Evolutionary conservation across 2,797 vertebrate genomes (phyloP).

Genomic region (Acanthornis magna): DNA sequence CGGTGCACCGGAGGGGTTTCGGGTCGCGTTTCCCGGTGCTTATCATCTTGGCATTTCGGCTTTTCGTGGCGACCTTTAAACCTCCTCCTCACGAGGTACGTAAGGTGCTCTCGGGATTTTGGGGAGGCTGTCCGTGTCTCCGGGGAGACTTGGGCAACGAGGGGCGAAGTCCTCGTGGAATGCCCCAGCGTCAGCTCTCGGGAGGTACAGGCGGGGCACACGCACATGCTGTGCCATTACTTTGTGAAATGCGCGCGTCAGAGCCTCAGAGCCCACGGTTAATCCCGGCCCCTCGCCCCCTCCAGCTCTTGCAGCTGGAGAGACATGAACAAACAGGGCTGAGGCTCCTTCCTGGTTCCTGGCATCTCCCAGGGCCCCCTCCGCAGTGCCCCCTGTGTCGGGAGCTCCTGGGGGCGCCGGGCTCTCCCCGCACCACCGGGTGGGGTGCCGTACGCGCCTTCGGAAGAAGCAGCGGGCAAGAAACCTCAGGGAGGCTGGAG

Average conservation of each 20-base stretch:
- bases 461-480: neutral
- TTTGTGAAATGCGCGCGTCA: neutral
- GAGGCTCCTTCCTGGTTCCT: neutral
- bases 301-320: neutral
- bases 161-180: neutral
- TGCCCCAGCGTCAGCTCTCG: neutral
- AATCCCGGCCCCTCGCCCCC: neutral
- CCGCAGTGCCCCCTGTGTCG: too few species aligned
- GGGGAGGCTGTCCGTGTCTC: neutral
- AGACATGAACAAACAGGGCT: neutral
- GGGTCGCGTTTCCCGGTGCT: neutral
- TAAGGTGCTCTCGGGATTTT: neutral
- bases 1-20: neutral
- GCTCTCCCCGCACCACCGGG: accelerated
- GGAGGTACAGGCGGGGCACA: neutral
- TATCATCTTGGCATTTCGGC: neutral
- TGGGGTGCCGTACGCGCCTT: neutral
- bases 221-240: neutral
- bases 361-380: neutral
- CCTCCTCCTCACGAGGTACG: accelerated
- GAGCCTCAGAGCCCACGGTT: neutral
- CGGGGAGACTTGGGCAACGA: neutral
- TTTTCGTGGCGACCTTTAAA: neutral
- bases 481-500: neutral
- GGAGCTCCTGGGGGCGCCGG: neutral